Base-by-base conservation (phyloP, 2,797 vertebrate genomes). In the Sciaenops ocellatus region DNA sequence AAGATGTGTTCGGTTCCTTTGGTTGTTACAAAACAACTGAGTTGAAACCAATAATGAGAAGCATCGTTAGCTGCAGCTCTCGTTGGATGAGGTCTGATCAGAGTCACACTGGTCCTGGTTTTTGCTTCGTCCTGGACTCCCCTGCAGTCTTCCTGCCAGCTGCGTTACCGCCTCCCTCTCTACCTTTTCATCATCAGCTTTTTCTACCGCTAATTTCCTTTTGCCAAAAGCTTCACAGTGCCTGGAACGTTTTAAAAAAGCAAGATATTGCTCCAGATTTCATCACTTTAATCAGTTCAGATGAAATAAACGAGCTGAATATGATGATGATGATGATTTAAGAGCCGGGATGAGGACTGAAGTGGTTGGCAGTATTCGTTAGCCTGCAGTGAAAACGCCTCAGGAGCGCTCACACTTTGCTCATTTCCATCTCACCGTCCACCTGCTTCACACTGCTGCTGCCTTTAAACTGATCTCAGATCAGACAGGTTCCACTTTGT, bases 231-330 rank as follows among this genome's bases (percentile, higher is more conserved):
- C 85, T 65, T 55, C 61, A 64, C 76, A 75, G 79, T 69, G 85
- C 82, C 76, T 66, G 76, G 69, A 80, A 80, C 63, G 54, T 82
- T 83, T 88, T 59, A 73, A 62, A 38, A 38, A 16, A 38, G 17
- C 30, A 71, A 42, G 67, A 79, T 79, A 46, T 92, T 92, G 81
- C 91, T 81, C 41, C 73, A 69, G 80, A 91, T 92, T 92, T 90
- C 91, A 90, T 92, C 91, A 92, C 85, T 75, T 86, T 86, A 90
- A 91, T 91, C 87, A 89, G 84, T 63, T 74, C 17, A 57, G 78
- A 83, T 80, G 80, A 87, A 89, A 85, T 78, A 76, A 87, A 75
- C 84, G 79, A 81, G 80, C 79, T 85, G 90, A 82, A 82, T 84
- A 47, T 82, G 34, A 38, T 44, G 83, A 81, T 44, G 83, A 81